Evolutionary conservation across 2,888 invertebrate species (phyloP), one percentile per base, ranked within the genome.

Genomic region (Pammene fasciana): DNA sequence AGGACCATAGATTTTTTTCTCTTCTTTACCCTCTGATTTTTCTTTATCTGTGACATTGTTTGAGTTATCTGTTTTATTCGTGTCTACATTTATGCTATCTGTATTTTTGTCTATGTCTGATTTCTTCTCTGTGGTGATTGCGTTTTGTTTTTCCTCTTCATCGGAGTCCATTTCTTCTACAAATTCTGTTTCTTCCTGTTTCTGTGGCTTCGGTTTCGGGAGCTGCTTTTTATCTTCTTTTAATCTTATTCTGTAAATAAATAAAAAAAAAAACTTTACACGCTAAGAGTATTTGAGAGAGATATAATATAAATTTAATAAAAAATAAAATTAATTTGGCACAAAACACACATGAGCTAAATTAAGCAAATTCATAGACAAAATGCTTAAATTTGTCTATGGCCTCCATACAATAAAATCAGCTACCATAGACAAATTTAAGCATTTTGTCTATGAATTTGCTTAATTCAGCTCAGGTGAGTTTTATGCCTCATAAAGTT

Each of bases 81-180:
- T 16, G 41, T 61, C 48, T 61, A 66, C 70, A 68, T 61, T 72
- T 64, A 50, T 64, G 38, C 46, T 70, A 48, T 70, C 60, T 68
- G 38, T 59, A 46, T 36, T 64, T 26, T 43, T 46, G 50, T 75
- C 61, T 57, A 54, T 67, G 14, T 59, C 59, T 26, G 5, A 26
- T 26, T 5, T 61, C n/a, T 65, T 38, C 13, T 67, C 34, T 70
- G 55, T 62, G 16, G 52, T 71, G 48, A 3, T 62, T 68, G 52
- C 67, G 41, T 56, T 56, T 67, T 62, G 60, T n/a, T 72, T 68
- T 66, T 75, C 74, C 45, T 61, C 11, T 72, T 92, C 92, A 66
- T 93, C 92, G 0, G 92, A 92, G 67, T 92, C 92, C 65, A 93
- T 82, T 79, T 94, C 94, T 82, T 94, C 94, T 0, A 93, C 92